These are phyloP conservation scores for Mechanitis messenoides DNA, from an alignment of 2,888 invertebrate genomes.

Conservation along the genomic window DNA sequence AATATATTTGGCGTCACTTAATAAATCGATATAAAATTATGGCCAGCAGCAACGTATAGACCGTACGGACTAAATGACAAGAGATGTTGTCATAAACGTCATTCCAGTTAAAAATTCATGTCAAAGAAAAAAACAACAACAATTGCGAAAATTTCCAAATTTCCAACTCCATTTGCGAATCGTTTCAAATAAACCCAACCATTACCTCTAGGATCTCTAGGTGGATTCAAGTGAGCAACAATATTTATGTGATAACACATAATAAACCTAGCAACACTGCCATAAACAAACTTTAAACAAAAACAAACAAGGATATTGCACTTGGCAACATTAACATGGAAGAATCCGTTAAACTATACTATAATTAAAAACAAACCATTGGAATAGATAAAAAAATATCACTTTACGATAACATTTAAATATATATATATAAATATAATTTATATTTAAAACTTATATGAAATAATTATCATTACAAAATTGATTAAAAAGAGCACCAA, in stretches of 20 bases:
- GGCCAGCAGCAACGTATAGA: constrained; percentile 24
- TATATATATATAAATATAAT: neutral
- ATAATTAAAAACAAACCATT: too few species aligned
- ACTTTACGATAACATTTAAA: neutral
- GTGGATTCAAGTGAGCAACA: constrained; percentile 18
- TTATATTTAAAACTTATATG: neutral
- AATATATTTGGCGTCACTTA: constrained; percentile 30
- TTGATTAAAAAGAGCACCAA: constrained; percentile 15
- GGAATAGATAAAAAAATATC: neutral
- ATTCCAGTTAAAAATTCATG: too few species aligned
- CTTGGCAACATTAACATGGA: too few species aligned
- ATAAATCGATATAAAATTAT: constrained; percentile 21
- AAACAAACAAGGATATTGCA: neutral
- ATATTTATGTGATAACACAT: neutral
- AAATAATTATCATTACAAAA: constrained; percentile 1
- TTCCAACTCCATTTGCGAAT: too few species aligned
- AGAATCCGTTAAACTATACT: too few species aligned
- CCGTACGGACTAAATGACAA: too few species aligned
- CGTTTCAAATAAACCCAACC: too few species aligned
- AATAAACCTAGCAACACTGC: constrained; percentile 3
- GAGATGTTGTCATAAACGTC: too few species aligned
- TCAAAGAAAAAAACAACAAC: too few species aligned
- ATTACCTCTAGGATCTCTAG: neutral
- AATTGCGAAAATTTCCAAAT: too few species aligned
- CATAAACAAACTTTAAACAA: neutral